Percentiles rank a stretch among this genome's conserved stretches.
phyloP scores from a whole-genome alignment of 2,113 vertebrate species.

The Ascaphus truei region DNA sequence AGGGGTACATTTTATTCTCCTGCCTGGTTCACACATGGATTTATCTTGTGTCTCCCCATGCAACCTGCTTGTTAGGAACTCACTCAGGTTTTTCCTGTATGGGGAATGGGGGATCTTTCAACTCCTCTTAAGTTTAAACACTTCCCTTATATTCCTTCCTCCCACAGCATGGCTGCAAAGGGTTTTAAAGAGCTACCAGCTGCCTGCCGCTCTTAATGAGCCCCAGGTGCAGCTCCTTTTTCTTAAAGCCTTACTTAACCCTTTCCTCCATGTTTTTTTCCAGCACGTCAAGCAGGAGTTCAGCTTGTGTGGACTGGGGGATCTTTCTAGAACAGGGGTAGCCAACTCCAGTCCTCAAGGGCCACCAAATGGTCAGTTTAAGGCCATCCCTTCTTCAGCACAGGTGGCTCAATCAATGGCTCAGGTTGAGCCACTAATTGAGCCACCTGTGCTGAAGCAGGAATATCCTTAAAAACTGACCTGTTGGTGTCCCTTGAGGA shows the following conservation, averaged over 20 bases:
- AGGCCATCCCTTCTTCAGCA: too few species aligned
- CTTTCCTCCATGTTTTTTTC: background rate
- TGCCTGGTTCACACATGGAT: background rate
- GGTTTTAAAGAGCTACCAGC: slow-evolving; percentile 46
- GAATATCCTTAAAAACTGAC: too few species aligned
- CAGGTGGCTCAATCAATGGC: too few species aligned
- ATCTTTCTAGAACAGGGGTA: too few species aligned
- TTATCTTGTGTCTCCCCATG: background rate
- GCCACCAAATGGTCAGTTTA: too few species aligned
- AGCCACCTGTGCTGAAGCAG: too few species aligned
- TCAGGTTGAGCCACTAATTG: too few species aligned
- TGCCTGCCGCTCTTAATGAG: slow-evolving; percentile 50
- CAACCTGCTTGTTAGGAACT: slow-evolving; percentile 16
- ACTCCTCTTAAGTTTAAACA: slow-evolving; percentile 14
- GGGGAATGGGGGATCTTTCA: slow-evolving; percentile 16
- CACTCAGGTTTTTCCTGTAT: background rate
- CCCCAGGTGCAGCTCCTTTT: slow-evolving; percentile 4
- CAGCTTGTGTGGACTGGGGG: too few species aligned
- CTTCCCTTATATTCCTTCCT: slow-evolving; percentile 22
- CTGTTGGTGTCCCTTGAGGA: too few species aligned
- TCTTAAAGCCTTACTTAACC: background rate
- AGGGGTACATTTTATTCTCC: background rate
- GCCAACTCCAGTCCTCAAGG: too few species aligned
- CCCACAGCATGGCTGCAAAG: slow-evolving; percentile 22
- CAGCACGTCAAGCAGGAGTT: too few species aligned